Conservation (phyloP, 2,113 vertebrate genomes). For the Cololabis saira region DNA sequence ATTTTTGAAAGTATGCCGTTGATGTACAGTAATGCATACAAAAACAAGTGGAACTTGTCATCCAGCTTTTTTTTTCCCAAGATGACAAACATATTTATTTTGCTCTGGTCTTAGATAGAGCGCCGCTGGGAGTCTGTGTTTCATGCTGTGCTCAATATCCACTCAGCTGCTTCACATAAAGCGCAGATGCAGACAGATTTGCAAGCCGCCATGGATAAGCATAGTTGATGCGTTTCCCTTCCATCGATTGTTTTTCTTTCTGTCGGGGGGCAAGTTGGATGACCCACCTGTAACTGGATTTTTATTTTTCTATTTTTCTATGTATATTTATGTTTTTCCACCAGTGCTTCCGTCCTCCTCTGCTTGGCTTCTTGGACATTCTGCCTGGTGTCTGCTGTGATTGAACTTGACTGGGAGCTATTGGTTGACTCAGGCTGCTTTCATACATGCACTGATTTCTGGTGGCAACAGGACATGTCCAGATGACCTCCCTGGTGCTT, state of each 20-base stretch:
- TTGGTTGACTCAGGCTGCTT: too few species aligned
- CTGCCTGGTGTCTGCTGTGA: too few species aligned
- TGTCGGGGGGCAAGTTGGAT: background rate
- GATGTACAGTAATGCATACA: background rate
- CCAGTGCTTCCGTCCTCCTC: background rate
- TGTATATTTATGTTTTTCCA: background rate
- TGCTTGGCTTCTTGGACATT: background rate
- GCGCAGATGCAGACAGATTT: constrained; percentile 1
- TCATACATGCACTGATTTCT: too few species aligned
- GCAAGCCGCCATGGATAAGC: background rate
- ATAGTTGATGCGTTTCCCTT: background rate
- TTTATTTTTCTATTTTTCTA: background rate
- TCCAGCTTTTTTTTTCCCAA: constrained; percentile 1
- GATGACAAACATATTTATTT: constrained; percentile 2
- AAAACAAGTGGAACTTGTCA: constrained; percentile 1
- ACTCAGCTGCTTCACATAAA: constrained; percentile 2
- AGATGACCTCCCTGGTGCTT: too few species aligned
- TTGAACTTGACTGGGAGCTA: too few species aligned
- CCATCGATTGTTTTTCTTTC: background rate
- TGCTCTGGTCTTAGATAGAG: background rate
- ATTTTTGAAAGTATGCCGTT: background rate
- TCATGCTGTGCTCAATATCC: background rate
- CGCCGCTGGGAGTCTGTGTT: background rate
- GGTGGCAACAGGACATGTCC: too few species aligned
- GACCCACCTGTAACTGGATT: background rate